Evolutionary conservation across 92 coral and sea anemone genomes (phyloP), one percentile per base, ranked within the genome.

Genomic region (Scolanthus callimorphus): DNA sequence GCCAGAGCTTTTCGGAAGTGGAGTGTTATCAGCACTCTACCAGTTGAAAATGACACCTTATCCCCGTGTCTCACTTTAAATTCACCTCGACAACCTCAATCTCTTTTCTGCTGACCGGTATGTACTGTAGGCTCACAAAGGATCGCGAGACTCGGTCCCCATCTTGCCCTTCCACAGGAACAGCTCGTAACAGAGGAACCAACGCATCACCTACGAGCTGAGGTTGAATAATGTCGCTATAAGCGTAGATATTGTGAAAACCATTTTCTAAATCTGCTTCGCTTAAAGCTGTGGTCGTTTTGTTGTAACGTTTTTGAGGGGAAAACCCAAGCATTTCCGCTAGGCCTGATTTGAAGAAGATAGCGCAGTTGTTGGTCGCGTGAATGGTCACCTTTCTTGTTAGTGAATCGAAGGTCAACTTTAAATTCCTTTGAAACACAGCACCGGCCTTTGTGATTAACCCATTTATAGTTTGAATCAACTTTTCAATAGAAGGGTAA

Each of bases 31-130:
- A 65, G 2, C 60, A 65, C 50, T 54, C 46, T 56, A 11, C 81
- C 74, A 51, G 37, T 41, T 39, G 59, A 69, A 43, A 69, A 69
- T 77, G 84, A 76, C 27, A 65, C 66, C 8, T 54, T 2, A 3
- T 50, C 59, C 74, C 74, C 21, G 84, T 56, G 63, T 77, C 90
- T n/a, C 66, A 71, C 63, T 66, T 83, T 83, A 83, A 65, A 77
- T 60, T 73, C 24, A 79, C 63, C 41, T 77, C 71, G 51, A 77
- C 62, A 2, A 49, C 64, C 4, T 76, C 83, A 34, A 82, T 49
- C 27, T 51, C 22, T 57, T 74, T 81, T 59, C 72, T 81, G 65
- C 62, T 58, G 70, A 81, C 80, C 19, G 78, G 78, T 49, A 81
- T 12, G 29, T 82, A 82, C 37, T 81, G 81, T 31, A 62, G 62